These are phyloP conservation scores for Aramus guarauna DNA, from an alignment of 2,113 vertebrate species.

Conservation along the genomic window DNA sequence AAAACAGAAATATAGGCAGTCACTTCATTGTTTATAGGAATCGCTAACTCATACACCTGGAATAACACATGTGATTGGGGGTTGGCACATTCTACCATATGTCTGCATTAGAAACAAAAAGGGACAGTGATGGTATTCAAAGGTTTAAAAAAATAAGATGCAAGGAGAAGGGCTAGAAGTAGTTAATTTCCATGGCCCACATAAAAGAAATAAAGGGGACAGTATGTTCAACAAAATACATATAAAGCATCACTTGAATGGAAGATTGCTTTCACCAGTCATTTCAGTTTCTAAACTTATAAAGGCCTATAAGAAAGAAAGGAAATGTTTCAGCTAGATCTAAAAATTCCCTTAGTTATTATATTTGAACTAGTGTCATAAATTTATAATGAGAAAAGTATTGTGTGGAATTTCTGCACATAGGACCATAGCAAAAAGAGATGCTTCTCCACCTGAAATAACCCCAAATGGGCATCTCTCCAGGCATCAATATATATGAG, in stretches of 20 bases:
- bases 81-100: not conserved
- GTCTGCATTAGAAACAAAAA: constrained; percentile 46
- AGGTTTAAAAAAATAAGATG: constrained; percentile 10
- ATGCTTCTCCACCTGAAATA: not conserved
- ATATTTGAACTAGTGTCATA: not conserved
- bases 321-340: not conserved
- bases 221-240: not conserved
- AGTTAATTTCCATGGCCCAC: not conserved
- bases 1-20: not conserved
- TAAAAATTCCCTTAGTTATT: not conserved
- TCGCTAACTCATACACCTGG: not conserved
- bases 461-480: not conserved
- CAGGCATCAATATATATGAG: not conserved
- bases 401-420: not conserved
- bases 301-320: not conserved
- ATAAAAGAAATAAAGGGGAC: not conserved
- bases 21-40: not conserved
- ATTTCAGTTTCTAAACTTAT: not conserved
- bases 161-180: constrained; percentile 6
- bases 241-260: not conserved
- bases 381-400: not conserved
- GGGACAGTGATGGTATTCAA: not conserved
- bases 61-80: not conserved
- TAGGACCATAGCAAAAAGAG: not conserved
- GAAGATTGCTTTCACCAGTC: not conserved